phyloP scores from a whole-genome alignment of 2,113 vertebrate genomes.

The Platycercus adscitus region DNA sequence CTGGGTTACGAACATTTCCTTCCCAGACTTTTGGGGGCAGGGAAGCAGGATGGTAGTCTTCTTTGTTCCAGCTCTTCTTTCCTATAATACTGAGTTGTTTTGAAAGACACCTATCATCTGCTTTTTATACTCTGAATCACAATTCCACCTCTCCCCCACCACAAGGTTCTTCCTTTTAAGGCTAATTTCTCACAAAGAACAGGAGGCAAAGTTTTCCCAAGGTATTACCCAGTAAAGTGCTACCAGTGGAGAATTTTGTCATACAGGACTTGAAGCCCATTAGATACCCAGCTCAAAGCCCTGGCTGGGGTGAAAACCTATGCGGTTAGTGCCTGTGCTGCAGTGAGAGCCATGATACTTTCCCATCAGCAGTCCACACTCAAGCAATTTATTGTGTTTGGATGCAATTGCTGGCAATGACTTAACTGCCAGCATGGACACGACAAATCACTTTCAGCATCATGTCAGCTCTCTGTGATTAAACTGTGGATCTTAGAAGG shows the following conservation, averaged over 20 bases:
- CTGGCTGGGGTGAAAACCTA: not conserved
- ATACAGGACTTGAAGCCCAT: not conserved
- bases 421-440: slow-evolving; percentile 48
- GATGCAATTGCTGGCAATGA: slow-evolving; percentile 50
- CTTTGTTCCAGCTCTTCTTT: not conserved
- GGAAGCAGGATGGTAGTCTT: not conserved
- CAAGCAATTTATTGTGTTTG: slow-evolving; percentile 44
- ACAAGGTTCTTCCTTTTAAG: not conserved
- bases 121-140: not conserved
- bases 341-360: slow-evolving; percentile 30
- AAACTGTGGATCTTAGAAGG: slow-evolving; percentile 39
- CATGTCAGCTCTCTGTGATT: slow-evolving; percentile 52
- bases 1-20: not conserved
- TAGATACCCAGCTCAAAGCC: not conserved
- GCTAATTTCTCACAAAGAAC: not conserved
- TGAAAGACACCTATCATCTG: not conserved
- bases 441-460: slow-evolving; percentile 53
- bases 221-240: not conserved
- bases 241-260: not conserved
- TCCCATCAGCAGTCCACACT: not conserved
- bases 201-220: not conserved
- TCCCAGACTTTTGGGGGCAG: not conserved
- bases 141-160: not conserved
- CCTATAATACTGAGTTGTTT: not conserved
- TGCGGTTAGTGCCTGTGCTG: not conserved